These are phyloP conservation scores for Miopithecus talapoin DNA, from an alignment of 2,797 vertebrate species.

Conservation along the genomic window DNA sequence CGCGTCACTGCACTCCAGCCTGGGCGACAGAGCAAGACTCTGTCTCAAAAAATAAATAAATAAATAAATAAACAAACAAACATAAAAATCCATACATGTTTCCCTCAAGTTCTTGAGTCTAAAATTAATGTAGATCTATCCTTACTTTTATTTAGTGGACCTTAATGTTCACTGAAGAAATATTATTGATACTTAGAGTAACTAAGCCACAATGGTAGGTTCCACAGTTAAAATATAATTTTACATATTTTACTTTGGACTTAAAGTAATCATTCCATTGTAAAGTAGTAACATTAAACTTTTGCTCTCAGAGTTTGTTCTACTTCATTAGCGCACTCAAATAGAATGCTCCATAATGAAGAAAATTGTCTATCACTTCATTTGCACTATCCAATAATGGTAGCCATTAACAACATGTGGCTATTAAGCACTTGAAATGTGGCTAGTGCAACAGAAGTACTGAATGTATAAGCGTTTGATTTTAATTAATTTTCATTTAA, in stretches of 20 bases:
- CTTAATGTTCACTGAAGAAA: conserved; percentile 4
- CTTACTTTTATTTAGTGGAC: neutral
- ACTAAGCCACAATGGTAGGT: neutral
- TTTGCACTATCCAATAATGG: neutral
- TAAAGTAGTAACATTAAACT: neutral
- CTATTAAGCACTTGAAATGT: neutral
- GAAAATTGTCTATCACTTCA: neutral
- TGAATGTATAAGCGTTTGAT: conserved; percentile 14
- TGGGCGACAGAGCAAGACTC: too few relatives aligned
- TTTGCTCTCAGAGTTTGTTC: neutral
- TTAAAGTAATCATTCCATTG: neutral
- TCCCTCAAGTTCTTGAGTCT: neutral
- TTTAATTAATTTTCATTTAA: conserved; percentile 32
- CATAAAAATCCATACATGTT: neutral
- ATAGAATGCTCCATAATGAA: neutral
- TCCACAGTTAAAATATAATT: conserved; percentile 14
- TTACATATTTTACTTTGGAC: neutral
- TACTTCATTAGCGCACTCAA: neutral
- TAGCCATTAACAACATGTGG: neutral
- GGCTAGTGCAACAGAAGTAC: neutral
- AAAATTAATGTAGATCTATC: neutral
- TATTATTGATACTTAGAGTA: neutral
- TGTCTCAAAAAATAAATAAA: too few relatives aligned
- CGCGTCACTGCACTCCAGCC: too few relatives aligned
- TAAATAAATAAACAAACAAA: too few relatives aligned